These are phyloP conservation scores for Corynorhinus townsendii DNA, from an alignment of 2,113 vertebrate species.

Conservation along the genomic window DNA sequence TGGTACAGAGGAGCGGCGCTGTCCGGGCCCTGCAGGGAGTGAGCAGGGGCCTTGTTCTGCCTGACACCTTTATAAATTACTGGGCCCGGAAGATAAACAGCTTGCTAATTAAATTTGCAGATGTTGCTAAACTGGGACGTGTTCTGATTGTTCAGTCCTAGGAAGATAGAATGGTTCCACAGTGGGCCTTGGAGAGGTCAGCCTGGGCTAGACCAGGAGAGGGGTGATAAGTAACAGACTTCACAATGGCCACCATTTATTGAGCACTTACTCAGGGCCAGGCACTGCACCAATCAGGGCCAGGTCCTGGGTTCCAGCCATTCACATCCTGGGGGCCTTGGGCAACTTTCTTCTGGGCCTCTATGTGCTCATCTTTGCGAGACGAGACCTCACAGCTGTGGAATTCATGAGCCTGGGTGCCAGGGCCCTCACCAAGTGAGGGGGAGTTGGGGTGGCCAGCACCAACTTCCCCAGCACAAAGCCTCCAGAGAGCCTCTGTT, in stretches of 20 bases:
- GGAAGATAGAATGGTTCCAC: conserved; percentile 45
- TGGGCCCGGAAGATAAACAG: conserved; percentile 63
- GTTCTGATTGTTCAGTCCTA: not conserved
- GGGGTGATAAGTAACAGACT: not conserved
- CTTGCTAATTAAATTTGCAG: conserved; percentile 73
- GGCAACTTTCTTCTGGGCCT: not conserved
- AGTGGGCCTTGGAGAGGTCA: not conserved
- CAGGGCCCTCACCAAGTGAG: not conserved
- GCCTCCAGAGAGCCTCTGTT: not conserved
- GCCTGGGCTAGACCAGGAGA: not conserved
- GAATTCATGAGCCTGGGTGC: rapidly evolving
- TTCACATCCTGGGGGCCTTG: not conserved
- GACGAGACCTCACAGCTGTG: not conserved
- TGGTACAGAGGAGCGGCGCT: not conserved
- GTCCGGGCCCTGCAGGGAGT: conserved; percentile 21
- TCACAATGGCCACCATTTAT: not conserved
- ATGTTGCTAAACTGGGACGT: conserved; percentile 60
- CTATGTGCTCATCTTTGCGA: not conserved
- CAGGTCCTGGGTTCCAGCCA: not conserved
- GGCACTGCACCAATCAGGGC: not conserved
- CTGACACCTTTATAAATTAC: conserved; percentile 73
- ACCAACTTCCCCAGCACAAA: not conserved
- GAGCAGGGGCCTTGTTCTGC: conserved; percentile 40
- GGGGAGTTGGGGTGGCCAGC: not conserved
- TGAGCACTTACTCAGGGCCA: not conserved